Base-by-base conservation (phyloP, 2,113 vertebrate species). In the Aphelocoma coerulescens region DNA sequence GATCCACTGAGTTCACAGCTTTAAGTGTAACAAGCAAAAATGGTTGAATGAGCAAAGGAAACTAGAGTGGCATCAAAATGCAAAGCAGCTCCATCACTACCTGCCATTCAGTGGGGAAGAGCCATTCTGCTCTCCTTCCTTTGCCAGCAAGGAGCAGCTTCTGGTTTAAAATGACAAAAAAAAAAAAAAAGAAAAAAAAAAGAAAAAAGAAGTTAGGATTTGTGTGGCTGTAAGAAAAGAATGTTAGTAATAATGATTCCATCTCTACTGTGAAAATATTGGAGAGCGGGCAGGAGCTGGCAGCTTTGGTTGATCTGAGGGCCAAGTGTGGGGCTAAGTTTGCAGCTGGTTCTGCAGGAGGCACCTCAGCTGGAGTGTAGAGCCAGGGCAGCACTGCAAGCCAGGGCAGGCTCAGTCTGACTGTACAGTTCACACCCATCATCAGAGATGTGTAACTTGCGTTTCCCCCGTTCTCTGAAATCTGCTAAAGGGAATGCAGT, bases 141-240 rank as follows among this genome's bases (percentile, higher is more conserved):
- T 61, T 48, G 65, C 51, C 39, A 95, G 72, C 72, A 92, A 90
- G 61, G 54, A 95, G 59, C 44, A 55, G 23, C 44, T 94, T 63
- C 88, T 65, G 39, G 35, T 61, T 92, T 80, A 85, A 95, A 97
- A 88, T 41, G 6, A 35, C 54, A 37, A 22, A 48, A 48, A 67
- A 41, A 11, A 22, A 48, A 41, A 41, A 41, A 30, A 71, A 77
- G 22, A 22, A 39, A 39, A 39, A 21, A 46, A 46, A 67, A 41
- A 10, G 13, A 10, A 35, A 61, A 59, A 62, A 30, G 3, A 61
- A 66, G 17, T 37, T 72, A 35, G 71, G 54, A 49, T 30, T 24
- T 71, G 39, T 12, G 26, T 51, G 28, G 5, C 35, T 39, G 24
- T 72, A 57, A 85, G 59, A 52, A 67, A 82, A 76, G 5, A 51